Conservation (phyloP, 2,888 invertebrate genomes). For the Trilocha varians region DNA sequence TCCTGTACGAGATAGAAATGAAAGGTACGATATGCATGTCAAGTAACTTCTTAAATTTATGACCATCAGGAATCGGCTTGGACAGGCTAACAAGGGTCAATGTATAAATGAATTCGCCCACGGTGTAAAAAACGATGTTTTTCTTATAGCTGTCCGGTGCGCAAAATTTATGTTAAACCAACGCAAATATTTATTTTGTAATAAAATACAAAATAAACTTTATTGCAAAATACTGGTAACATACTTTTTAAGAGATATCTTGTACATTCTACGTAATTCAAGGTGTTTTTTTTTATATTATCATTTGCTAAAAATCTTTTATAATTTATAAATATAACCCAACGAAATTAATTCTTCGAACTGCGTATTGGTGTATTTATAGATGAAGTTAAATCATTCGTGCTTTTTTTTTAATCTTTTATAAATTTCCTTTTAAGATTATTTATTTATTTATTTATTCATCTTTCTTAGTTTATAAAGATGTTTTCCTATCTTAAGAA, state of each 20-base stretch:
- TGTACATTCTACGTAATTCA: no score
- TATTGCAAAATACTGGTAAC: background rate
- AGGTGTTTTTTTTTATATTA: no score
- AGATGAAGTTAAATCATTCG: no score
- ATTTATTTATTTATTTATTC: no score
- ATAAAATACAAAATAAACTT: background rate
- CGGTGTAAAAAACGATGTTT: conserved; percentile 12
- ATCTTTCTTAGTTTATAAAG: no score
- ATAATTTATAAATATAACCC: no score
- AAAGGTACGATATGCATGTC: conserved; percentile 1
- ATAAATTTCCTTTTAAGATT: no score
- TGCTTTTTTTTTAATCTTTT: no score
- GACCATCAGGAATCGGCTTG: conserved; percentile 28
- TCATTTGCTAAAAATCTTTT: no score
- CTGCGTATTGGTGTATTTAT: no score
- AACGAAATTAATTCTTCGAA: no score
- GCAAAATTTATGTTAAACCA: conserved; percentile 29
- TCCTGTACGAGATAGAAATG: background rate
- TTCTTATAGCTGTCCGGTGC: conserved; percentile 15
- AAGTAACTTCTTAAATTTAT: conserved; percentile 23
- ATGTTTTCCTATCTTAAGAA: no score
- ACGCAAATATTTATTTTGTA: conserved; percentile 21
- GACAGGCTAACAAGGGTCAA: conserved; percentile 26
- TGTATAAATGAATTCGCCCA: conserved; percentile 25
- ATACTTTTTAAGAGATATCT: background rate